A percentile compares a stretch with the other conserved stretches of the same genome.
These are phyloP conservation scores for Apostichopus parvimensis DNA, from an alignment of 35 echinoderm and acorn worm species.

Conservation along the genomic window DNA sequence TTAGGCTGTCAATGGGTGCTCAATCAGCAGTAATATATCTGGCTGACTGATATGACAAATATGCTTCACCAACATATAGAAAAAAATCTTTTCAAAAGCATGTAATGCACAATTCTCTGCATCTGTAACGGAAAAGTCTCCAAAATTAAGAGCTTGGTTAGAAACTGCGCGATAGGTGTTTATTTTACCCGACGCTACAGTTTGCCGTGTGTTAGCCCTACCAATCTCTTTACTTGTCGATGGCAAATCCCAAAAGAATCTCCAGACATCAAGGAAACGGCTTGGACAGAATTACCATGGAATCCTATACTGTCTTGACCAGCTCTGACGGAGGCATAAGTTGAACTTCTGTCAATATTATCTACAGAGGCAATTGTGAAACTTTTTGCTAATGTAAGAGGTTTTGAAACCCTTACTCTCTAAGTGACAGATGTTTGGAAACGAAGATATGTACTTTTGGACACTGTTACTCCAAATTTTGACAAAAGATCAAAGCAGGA, in stretches of 20 bases:
- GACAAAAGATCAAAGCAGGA: conserved; percentile 24
- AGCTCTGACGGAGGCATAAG: conserved; percentile 34
- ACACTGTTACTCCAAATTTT: conserved; percentile 43
- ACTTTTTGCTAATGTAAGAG: not conserved
- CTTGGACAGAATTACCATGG: conserved; percentile 65
- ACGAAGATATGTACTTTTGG: conserved; percentile 34
- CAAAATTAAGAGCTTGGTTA: not conserved
- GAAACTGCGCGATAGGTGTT: not conserved
- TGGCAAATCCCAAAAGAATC: not conserved
- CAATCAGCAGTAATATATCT: too few relatives aligned
- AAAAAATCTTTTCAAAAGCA: conserved; percentile 2
- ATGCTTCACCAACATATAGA: too few relatives aligned
- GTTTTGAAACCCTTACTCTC: conserved; percentile 22
- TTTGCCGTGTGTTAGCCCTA: not conserved
- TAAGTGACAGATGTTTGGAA: conserved; percentile 28
- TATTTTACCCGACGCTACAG: not conserved
- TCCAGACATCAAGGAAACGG: not conserved
- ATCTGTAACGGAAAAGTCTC: not conserved
- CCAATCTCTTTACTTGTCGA: not conserved
- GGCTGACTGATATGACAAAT: too few relatives aligned
- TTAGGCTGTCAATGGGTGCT: too few relatives aligned
- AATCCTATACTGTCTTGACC: conserved; percentile 32
- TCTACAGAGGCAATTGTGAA: conserved; percentile 57
- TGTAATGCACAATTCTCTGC: not conserved
- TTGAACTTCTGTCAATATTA: conserved; percentile 37